Conservation (phyloP, 2,888 invertebrate genomes). For the Chironomus tentans region DNA sequence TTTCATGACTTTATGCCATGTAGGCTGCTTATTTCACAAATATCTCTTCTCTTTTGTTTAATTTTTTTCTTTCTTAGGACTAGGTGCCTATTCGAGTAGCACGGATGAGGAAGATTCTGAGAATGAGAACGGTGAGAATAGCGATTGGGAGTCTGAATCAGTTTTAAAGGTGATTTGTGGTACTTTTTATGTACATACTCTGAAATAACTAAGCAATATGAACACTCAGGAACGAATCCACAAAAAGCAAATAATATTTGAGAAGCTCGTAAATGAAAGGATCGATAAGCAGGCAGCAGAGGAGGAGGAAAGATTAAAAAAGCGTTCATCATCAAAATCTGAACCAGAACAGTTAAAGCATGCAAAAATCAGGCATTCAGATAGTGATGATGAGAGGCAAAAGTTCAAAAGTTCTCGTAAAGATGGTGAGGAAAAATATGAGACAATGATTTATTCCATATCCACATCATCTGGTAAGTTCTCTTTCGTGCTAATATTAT, state of each 20-base stretch:
- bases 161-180: background rate
- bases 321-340: background rate
- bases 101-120: conserved; percentile 11
- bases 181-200: background rate
- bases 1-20: too few species aligned
- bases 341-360: background rate
- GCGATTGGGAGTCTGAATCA: conserved; percentile 8
- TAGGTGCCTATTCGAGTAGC: conserved; percentile 14
- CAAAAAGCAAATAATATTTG: background rate
- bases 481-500: background rate
- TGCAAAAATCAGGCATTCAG: background rate
- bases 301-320: background rate
- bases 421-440: conserved; percentile 17
- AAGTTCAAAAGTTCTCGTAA: background rate
- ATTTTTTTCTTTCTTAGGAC: background rate
- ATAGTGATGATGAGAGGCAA: background rate
- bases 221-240: background rate
- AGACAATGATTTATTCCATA: conserved; percentile 10
- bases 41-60: background rate
- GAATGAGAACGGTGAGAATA: background rate
- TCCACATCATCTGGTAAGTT: conserved; percentile 20
- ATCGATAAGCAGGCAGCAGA: background rate
- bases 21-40: background rate
- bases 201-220: too few species aligned
- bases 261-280: background rate